Evolutionary conservation across 2,797 vertebrate genomes (phyloP).

Genomic region (Phoxinus dragarum): DNA sequence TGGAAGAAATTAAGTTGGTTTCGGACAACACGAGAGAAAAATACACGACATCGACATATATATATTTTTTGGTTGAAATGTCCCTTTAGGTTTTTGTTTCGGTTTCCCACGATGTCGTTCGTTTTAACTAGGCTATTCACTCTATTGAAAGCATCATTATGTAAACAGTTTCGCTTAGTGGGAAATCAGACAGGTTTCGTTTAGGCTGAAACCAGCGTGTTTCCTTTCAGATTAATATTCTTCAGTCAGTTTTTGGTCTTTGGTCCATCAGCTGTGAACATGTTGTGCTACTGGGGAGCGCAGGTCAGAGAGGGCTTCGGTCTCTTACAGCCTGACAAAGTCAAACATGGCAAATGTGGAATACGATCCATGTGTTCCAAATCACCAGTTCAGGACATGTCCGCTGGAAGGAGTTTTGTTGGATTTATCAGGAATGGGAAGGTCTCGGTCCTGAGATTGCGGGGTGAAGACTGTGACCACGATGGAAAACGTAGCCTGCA

Average conservation of each 20-base stretch:
- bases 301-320: constrained; percentile 8
- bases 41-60: too few relatives aligned
- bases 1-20: too few relatives aligned
- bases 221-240: not conserved
- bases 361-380: constrained; percentile 1
- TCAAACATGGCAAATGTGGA: not conserved
- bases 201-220: not conserved
- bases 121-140: too few relatives aligned
- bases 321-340: not conserved
- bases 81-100: too few relatives aligned
- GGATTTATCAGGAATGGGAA: constrained; percentile 44
- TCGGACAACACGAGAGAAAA: too few relatives aligned
- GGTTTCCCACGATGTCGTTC: not conserved
- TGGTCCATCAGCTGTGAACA: not conserved
- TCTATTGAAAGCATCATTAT: too few relatives aligned
- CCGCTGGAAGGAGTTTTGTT: not conserved
- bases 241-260: too few relatives aligned
- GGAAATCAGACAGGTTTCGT: not conserved
- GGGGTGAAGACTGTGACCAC: not conserved
- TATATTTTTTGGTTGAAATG: too few relatives aligned
- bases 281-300: constrained; percentile 53
- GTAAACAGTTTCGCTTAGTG: not conserved
- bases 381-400: constrained; percentile 10
- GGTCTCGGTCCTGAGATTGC: constrained; percentile 27
- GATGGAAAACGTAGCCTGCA: constrained; percentile 29